Percentiles rank a stretch among this genome's conserved stretches.
phyloP scores from a whole-genome alignment of 2,888 invertebrate species.

The Cyaniris semiargus region DNA sequence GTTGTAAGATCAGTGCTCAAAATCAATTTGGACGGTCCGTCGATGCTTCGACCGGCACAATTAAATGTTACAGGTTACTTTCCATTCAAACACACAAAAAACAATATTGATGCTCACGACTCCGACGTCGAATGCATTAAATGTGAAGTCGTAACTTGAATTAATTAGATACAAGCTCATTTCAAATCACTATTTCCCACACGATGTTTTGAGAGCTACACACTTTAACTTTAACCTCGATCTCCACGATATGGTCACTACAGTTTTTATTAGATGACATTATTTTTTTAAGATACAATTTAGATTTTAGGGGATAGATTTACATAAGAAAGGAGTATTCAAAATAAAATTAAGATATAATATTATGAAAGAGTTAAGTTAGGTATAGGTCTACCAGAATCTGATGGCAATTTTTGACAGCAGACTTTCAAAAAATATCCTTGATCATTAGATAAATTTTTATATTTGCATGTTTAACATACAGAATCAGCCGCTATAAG shows the following conservation, averaged over 20 bases:
- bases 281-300: constrained; percentile 15
- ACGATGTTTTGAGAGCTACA: constrained; percentile 34
- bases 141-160: constrained; percentile 61
- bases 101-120: constrained; percentile 68
- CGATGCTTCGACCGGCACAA: constrained; percentile 60
- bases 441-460: too few species aligned
- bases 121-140: constrained; percentile 64
- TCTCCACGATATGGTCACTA: constrained; percentile 29
- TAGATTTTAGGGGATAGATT: not conserved
- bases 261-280: constrained; percentile 22
- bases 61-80: constrained; percentile 69
- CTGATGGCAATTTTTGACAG: too few species aligned
- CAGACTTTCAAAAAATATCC: too few species aligned
- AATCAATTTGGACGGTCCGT: constrained; percentile 67
- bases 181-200: constrained; percentile 40
- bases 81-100: constrained; percentile 58
- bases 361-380: too few species aligned
- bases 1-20: constrained; percentile 62
- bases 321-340: not conserved
- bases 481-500: too few species aligned
- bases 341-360: not conserved
- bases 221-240: constrained; percentile 31
- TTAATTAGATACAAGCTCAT: constrained; percentile 59
- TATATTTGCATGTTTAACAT: too few species aligned
- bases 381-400: too few species aligned